A percentile compares a stretch with the other conserved stretches of the same genome.
phyloP scores from a whole-genome alignment of 2,113 vertebrate genomes.

The Craseonycteris thonglongyai region DNA sequence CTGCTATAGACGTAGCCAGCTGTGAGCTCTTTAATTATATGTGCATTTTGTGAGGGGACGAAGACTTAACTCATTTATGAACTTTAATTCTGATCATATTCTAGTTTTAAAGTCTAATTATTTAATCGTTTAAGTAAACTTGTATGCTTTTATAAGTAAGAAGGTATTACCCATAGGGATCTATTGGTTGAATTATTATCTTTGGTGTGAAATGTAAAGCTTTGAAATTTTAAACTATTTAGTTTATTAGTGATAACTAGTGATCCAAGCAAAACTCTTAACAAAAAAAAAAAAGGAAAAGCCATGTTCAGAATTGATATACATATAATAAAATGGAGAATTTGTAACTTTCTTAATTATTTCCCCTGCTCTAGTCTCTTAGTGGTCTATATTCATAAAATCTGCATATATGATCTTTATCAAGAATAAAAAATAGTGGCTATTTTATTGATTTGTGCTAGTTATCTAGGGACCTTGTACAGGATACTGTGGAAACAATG shows the following conservation, averaged over 20 bases:
- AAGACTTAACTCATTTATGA: not conserved
- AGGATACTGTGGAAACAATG: not conserved
- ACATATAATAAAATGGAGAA: not conserved
- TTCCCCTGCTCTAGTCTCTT: not conserved
- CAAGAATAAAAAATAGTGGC: not conserved
- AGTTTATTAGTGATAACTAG: not conserved
- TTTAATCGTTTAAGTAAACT: not conserved
- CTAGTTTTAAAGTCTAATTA: constrained; percentile 6
- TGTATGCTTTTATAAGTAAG: not conserved
- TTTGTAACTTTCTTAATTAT: constrained; percentile 10
- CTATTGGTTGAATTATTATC: not conserved
- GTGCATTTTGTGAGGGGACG: not conserved
- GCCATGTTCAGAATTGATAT: not conserved
- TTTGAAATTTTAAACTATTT: not conserved
- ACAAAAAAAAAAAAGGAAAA: not conserved
- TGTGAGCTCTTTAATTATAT: not conserved
- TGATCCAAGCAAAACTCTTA: constrained; percentile 23
- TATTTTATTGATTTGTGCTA: not conserved
- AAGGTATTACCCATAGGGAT: not conserved
- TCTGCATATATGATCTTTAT: not conserved
- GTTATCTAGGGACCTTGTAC: not conserved
- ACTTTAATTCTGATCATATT: not conserved
- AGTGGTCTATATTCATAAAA: not conserved
- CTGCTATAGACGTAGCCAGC: not conserved
- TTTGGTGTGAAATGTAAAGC: not conserved